Evolutionary conservation across 2,797 vertebrate genomes (phyloP).

Genomic region (Rhadinocentrus ornatus): DNA sequence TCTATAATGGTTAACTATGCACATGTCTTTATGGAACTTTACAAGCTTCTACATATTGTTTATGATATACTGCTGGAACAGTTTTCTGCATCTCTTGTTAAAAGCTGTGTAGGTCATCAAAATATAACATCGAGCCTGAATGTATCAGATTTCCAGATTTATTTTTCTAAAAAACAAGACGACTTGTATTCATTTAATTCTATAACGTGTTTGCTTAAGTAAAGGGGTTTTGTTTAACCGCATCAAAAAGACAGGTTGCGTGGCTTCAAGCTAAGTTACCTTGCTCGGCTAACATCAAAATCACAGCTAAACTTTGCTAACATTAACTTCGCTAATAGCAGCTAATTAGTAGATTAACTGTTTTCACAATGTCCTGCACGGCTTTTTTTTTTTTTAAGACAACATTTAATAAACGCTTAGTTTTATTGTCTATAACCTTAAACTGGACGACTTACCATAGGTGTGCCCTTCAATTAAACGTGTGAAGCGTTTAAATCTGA

Average conservation of each 20-base stretch:
- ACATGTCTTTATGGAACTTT: no score
- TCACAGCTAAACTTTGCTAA: not conserved
- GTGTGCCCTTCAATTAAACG: not conserved
- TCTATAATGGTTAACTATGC: no score
- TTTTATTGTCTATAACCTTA: not conserved
- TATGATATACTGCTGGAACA: not conserved
- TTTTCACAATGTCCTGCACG: not conserved
- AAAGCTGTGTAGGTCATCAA: not conserved
- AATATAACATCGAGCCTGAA: not conserved
- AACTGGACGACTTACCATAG: slow-evolving; percentile 60
- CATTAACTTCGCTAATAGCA: slow-evolving; percentile 15
- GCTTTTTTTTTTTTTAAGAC: not conserved
- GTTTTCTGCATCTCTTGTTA: not conserved
- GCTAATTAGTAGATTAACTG: slow-evolving; percentile 3
- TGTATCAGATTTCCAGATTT: not conserved
- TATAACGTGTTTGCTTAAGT: not conserved
- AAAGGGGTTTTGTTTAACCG: no score
- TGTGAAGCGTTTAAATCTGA: not conserved
- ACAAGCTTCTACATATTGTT: not conserved
- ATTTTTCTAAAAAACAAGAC: no score
- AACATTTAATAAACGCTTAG: not conserved
- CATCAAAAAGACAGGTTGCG: not conserved
- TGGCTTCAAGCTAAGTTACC: not conserved
- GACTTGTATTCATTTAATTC: not conserved
- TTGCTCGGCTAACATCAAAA: not conserved